These are phyloP conservation scores for Spialia ferax DNA, from an alignment of 2,888 invertebrate species.

Conservation along the genomic window DNA sequence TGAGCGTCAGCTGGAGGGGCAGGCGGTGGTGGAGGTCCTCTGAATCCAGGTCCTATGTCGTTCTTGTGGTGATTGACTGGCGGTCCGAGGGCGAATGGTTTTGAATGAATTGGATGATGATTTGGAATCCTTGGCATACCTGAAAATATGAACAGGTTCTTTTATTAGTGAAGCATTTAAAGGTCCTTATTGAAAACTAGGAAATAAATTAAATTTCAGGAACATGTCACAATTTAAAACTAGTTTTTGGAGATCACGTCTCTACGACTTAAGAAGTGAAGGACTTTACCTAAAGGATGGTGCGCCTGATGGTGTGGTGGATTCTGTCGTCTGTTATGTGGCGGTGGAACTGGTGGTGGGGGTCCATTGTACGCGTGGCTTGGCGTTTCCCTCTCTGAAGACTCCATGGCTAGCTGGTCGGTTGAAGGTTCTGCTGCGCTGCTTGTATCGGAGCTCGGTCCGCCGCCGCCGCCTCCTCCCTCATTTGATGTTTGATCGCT, in stretches of 20 bases:
- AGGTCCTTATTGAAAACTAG: not conserved
- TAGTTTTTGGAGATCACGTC: not conserved
- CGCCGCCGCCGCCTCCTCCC: constrained; percentile 84
- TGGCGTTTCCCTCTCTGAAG: constrained; percentile 88
- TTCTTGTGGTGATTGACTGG: constrained; percentile 81
- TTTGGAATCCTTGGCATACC: constrained; percentile 82
- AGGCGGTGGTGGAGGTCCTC: constrained; percentile 89
- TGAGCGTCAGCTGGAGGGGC: constrained; percentile 81
- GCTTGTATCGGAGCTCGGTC: constrained; percentile 85
- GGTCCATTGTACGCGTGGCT: constrained; percentile 83
- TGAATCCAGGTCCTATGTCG: constrained; percentile 88
- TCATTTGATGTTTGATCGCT: constrained; percentile 79
- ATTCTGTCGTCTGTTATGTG: constrained; percentile 91
- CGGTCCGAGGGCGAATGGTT: constrained; percentile 77
- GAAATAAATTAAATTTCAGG: no score
- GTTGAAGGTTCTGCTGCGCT: constrained; percentile 82
- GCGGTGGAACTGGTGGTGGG: constrained; percentile 87
- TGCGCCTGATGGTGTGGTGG: constrained; percentile 89
- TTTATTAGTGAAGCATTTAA: not conserved
- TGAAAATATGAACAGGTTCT: constrained; percentile 54
- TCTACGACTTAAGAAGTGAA: not conserved
- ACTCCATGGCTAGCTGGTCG: constrained; percentile 92
- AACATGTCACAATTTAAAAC: no score
- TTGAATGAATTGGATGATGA: constrained; percentile 80
- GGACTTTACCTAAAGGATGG: constrained; percentile 70